Conservation (phyloP, 2,888 invertebrate species). For the Callosobruchus maculatus region DNA sequence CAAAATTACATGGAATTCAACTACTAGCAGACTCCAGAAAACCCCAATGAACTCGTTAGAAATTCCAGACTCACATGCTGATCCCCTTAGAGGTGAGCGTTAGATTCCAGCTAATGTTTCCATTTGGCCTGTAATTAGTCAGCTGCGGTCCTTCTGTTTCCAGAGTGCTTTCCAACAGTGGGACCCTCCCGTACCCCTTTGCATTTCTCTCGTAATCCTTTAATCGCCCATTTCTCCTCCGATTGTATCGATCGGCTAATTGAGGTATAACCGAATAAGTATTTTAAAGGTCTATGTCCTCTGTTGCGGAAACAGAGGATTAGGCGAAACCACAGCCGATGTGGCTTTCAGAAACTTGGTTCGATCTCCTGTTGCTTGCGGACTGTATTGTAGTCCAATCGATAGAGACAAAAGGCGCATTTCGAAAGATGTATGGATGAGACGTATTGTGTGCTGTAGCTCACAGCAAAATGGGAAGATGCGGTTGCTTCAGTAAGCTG, state of each 20-base stretch:
- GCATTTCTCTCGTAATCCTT: not conserved
- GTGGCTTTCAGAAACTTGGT: not conserved
- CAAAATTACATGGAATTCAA: not conserved
- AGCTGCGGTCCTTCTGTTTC: not conserved
- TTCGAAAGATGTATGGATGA: too few relatives aligned
- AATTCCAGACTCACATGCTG: not conserved
- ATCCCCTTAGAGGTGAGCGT: not conserved
- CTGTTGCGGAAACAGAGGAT: not conserved
- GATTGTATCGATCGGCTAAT: not conserved
- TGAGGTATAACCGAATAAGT: not conserved
- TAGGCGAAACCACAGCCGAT: not conserved
- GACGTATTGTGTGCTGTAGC: too few relatives aligned
- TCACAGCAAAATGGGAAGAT: too few relatives aligned
- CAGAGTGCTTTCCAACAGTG: not conserved
- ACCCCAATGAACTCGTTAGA: not conserved
- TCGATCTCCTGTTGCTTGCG: not conserved
- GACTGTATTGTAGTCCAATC: not conserved
- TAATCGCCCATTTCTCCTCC: not conserved
- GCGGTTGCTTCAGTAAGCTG: too few relatives aligned
- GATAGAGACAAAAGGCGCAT: not conserved
- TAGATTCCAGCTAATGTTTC: not conserved
- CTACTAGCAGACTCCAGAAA: not conserved
- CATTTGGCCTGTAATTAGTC: not conserved
- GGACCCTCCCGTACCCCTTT: not conserved
- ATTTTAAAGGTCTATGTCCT: not conserved